Percentiles rank a stretch among this genome's conserved stretches.
These are phyloP conservation scores for Trachelus troglodyta DNA, from an alignment of 2,888 invertebrate genomes.

Conservation along the genomic window DNA sequence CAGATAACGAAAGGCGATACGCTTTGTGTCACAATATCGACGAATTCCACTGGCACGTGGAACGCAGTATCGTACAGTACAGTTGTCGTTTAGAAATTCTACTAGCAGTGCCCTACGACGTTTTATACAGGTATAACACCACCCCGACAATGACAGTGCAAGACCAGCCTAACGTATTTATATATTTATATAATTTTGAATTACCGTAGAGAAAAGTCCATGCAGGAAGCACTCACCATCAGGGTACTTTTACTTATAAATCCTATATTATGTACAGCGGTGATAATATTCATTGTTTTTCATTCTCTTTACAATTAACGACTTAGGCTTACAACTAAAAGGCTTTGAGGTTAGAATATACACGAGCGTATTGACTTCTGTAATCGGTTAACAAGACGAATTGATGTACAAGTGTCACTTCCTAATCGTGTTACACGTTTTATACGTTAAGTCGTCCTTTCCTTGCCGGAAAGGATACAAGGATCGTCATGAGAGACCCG, in stretches of 20 bases:
- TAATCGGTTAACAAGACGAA: background rate
- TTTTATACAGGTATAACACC: background rate
- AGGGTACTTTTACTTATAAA: background rate
- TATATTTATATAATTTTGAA: background rate
- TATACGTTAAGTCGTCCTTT: background rate
- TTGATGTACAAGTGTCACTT: background rate
- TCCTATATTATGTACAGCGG: background rate
- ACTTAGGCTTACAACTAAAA: background rate
- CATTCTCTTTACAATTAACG: background rate
- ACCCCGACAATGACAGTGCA: background rate
- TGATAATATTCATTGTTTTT: background rate
- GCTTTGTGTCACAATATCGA: background rate
- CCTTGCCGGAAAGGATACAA: background rate
- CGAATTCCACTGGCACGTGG: background rate
- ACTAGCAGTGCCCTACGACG: background rate
- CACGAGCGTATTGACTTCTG: background rate
- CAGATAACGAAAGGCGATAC: background rate
- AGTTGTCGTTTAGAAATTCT: background rate
- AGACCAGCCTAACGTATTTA: background rate
- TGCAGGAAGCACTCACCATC: background rate
- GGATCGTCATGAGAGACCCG: background rate
- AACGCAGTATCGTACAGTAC: background rate
- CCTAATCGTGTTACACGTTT: background rate
- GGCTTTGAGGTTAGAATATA: background rate
- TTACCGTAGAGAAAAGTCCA: background rate